These are phyloP conservation scores for Phalacrocorax carbo DNA, from an alignment of 2,113 vertebrate genomes.

Conservation along the genomic window DNA sequence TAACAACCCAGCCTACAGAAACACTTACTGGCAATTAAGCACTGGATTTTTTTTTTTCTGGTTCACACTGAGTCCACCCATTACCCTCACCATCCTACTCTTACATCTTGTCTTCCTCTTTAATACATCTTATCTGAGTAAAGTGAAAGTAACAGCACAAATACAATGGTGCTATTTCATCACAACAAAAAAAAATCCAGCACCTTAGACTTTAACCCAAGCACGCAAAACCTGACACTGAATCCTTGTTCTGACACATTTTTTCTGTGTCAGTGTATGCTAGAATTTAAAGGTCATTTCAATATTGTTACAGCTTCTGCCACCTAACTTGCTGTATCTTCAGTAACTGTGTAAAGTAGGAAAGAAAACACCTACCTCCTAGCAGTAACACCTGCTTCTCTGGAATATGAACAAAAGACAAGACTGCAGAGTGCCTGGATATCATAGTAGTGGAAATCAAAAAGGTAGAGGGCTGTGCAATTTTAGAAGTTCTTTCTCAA, in stretches of 20 bases:
- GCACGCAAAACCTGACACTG: not conserved
- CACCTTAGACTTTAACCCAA: not conserved
- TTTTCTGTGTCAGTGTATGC: not conserved
- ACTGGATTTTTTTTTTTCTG: not conserved
- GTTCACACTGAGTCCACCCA: not conserved
- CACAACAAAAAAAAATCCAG: not conserved
- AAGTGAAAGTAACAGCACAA: not conserved
- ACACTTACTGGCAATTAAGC: not conserved
- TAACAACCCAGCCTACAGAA: not conserved
- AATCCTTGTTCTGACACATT: not conserved
- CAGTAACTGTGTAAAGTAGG: not conserved
- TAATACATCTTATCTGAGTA: not conserved
- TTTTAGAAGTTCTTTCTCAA: not conserved
- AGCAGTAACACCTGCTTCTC: not conserved
- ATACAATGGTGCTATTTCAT: not conserved
- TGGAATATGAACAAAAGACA: not conserved
- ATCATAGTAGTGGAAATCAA: not conserved
- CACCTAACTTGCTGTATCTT: not conserved
- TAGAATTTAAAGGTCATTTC: not conserved
- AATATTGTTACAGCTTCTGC: not conserved
- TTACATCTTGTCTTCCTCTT: not conserved
- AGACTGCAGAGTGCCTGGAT: not conserved
- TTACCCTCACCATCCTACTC: not conserved
- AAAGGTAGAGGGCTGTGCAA: not conserved
- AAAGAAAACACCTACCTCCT: not conserved